A percentile compares a stretch with the other conserved stretches of the same genome.
phyloP scores from a whole-genome alignment of 2,113 vertebrate genomes.

The Genyomyrus donnyi region DNA sequence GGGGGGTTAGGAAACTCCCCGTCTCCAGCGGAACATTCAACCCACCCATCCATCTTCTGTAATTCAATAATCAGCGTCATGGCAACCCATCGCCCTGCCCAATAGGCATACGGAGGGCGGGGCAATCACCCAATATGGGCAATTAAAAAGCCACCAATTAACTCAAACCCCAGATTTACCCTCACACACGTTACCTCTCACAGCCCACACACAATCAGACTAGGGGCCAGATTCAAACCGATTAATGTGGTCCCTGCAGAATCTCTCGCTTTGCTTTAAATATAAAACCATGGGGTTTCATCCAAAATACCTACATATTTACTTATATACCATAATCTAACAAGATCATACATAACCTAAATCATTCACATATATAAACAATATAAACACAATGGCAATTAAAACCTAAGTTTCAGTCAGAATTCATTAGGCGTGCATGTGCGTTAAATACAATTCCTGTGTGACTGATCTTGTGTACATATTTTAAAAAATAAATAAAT shows the following conservation, averaged over 20 bases:
- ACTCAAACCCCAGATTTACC: neutral
- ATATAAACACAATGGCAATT: neutral
- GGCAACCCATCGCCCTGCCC: neutral
- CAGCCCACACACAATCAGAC: neutral
- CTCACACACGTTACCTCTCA: neutral
- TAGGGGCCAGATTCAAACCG: neutral
- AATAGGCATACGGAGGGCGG: neutral
- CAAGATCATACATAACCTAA: neutral
- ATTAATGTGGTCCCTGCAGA: neutral
- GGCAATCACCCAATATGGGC: neutral
- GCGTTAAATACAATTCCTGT: neutral
- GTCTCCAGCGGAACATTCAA: neutral
- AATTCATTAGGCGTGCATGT: neutral
- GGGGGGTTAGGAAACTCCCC: neutral
- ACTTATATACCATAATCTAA: neutral
- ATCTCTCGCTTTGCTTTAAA: neutral
- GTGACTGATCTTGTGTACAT: neutral
- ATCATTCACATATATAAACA: neutral
- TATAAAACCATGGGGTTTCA: neutral
- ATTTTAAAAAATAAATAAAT: neutral
- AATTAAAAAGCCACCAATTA: neutral
- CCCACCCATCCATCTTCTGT: neutral
- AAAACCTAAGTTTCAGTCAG: neutral
- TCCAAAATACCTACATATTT: neutral
- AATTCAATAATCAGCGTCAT: neutral